Evolutionary conservation across 2,113 vertebrate species (phyloP).

Genomic region (Pelecanoides urinatrix): DNA sequence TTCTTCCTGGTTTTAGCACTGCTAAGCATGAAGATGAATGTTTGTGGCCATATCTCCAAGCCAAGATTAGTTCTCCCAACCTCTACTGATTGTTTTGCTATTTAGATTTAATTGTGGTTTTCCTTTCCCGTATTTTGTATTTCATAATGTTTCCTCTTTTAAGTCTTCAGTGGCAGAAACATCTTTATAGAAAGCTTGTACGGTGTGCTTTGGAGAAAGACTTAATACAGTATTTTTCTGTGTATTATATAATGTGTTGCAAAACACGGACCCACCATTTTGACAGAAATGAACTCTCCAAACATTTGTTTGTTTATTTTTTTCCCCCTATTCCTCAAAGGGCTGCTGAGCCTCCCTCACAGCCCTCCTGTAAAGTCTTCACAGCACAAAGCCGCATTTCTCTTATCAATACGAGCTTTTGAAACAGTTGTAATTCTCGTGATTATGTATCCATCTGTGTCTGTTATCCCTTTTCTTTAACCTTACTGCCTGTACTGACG

Average conservation of each 20-base stretch:
- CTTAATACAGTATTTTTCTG: not conserved
- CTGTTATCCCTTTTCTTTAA: not conserved
- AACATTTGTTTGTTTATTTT: not conserved
- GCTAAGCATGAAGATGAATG: not conserved
- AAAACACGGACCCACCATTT: not conserved
- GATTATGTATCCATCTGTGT: not conserved
- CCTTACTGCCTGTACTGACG: not conserved
- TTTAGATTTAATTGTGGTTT: not conserved
- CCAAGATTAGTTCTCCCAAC: not conserved
- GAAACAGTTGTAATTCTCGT: not conserved
- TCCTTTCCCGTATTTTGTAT: not conserved
- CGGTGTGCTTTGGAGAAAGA: not conserved
- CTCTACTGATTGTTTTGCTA: not conserved
- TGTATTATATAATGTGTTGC: not conserved
- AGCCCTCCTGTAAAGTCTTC: not conserved
- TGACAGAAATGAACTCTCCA: not conserved
- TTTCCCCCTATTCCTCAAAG: no score
- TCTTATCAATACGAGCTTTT: not conserved
- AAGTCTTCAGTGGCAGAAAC: not conserved
- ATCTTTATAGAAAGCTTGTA: not conserved
- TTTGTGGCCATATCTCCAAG: not conserved
- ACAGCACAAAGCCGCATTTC: not conserved
- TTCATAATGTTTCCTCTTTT: not conserved
- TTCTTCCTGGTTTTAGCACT: not conserved
- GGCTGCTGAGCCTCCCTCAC: not conserved